phyloP scores from a whole-genome alignment of 2,888 invertebrate species.

The Cerastoderma edule region DNA sequence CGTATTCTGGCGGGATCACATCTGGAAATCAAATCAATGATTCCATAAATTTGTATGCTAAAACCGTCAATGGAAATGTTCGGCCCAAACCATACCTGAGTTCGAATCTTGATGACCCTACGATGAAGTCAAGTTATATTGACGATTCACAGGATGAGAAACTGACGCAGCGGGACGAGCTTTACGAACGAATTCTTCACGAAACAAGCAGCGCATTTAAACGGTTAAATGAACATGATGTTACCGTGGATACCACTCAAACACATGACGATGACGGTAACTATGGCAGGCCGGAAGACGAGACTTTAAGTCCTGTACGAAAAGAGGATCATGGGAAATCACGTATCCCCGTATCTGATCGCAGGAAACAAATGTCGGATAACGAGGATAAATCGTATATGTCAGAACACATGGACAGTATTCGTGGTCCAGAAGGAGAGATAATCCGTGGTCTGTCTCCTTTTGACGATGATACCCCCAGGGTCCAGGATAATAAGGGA shows the following conservation, averaged over 20 bases:
- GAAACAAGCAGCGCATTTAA: slow-evolving; percentile 71
- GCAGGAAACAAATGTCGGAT: slow-evolving; percentile 24
- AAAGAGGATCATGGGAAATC: slow-evolving; percentile 9
- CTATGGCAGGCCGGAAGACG: slow-evolving; percentile 36
- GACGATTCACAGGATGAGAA: slow-evolving; percentile 56
- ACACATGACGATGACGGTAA: slow-evolving; percentile 45
- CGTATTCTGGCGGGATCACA: slow-evolving; percentile 61
- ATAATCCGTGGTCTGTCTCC: slow-evolving; percentile 59
- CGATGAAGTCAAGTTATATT: slow-evolving; percentile 57
- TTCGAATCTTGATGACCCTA: slow-evolving; percentile 56
- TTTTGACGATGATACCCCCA: slow-evolving; percentile 41
- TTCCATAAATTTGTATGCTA: slow-evolving; percentile 25
- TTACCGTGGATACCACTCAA: slow-evolving; percentile 41
- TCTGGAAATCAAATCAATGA: slow-evolving; percentile 47
- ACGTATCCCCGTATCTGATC: slow-evolving; percentile 33
- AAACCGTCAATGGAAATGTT: slow-evolving; percentile 43
- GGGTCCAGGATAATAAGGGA: slow-evolving; percentile 17
- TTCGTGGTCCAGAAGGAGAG: slow-evolving; percentile 55
- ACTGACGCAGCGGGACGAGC: slow-evolving; percentile 67
- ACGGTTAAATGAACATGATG: slow-evolving; percentile 51
- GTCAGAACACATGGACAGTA: slow-evolving; percentile 44
- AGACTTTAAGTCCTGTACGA: slow-evolving; percentile 5
- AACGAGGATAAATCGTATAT: slow-evolving; percentile 30
- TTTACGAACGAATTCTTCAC: slow-evolving; percentile 70
- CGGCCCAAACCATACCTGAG: slow-evolving; percentile 55